Evolutionary conservation across 30 jellyfish, hydroid and myxozoan genomes (phyloP).

Genomic region (Aurelia sp.): DNA sequence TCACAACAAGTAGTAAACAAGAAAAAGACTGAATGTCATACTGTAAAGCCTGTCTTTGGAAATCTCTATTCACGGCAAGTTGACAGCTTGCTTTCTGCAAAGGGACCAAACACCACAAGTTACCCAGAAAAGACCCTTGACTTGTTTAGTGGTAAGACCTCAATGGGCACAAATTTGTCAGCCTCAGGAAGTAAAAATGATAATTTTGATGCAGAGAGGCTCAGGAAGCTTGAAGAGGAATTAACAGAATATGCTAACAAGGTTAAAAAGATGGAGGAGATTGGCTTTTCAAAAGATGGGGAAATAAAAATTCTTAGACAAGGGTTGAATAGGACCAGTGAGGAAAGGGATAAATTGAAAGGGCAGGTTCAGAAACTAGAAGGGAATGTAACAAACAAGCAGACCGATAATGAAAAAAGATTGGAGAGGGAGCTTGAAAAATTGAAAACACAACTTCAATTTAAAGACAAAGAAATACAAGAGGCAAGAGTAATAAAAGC

Average conservation of each 20-base stretch:
- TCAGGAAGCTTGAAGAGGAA: slow-evolving; percentile 28
- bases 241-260: slow-evolving; percentile 40
- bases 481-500: slow-evolving; percentile 57
- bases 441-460: slow-evolving; percentile 84
- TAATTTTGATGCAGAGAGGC: not conserved
- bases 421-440: slow-evolving; percentile 77
- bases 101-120: not conserved
- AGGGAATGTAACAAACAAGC: slow-evolving; percentile 45
- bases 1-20: slow-evolving; percentile 19
- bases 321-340: slow-evolving; percentile 55
- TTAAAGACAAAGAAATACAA: slow-evolving; percentile 82
- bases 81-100: not conserved
- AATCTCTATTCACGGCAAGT: not conserved
- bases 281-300: slow-evolving; percentile 81
- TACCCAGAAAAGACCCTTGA: slow-evolving; percentile 55
- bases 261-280: slow-evolving; percentile 52
- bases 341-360: slow-evolving; percentile 54
- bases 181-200: not conserved
- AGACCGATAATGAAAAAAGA: slow-evolving; percentile 70
- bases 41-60: not conserved
- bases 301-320: slow-evolving; percentile 92
- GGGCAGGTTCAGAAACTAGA: slow-evolving; percentile 41
- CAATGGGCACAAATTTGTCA: not conserved
- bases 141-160: slow-evolving; percentile 21
- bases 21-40: not conserved